Percentiles rank a stretch among this genome's conserved stretches.
These are phyloP conservation scores for Australoheros scitulus DNA, from an alignment of 2,113 vertebrate genomes.

Conservation along the genomic window DNA sequence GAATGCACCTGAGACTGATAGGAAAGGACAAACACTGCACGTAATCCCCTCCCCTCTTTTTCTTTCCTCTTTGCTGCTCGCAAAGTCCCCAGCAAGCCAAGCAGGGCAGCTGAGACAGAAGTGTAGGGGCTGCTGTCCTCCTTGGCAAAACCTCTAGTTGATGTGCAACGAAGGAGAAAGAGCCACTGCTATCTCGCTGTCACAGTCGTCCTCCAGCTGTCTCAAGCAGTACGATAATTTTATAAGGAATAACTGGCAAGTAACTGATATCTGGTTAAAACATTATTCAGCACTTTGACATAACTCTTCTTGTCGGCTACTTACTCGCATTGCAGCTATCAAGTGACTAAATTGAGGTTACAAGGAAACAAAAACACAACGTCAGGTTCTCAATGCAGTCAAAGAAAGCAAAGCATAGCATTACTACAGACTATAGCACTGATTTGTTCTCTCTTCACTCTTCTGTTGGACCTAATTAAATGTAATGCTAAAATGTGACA, in stretches of 20 bases:
- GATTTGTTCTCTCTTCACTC: neutral
- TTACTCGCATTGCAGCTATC: neutral
- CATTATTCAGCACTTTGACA: neutral
- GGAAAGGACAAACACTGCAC: conserved; percentile 36
- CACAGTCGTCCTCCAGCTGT: conserved; percentile 30
- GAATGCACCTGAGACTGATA: conserved; percentile 37
- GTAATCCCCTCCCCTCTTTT: conserved; percentile 12
- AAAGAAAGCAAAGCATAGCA: neutral
- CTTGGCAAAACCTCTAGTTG: conserved; percentile 9
- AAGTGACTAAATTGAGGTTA: neutral
- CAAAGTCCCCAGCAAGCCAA: conserved; percentile 13
- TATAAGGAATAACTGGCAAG: neutral
- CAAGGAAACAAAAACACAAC: neutral
- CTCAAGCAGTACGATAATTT: neutral
- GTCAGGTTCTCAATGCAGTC: neutral
- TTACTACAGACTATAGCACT: neutral
- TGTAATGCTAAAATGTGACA: neutral
- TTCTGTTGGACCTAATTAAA: neutral
- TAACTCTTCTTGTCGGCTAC: neutral
- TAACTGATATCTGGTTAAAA: conserved; percentile 13
- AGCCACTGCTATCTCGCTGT: conserved; percentile 23
- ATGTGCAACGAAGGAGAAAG: conserved; percentile 17
- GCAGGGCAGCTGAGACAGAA: conserved; percentile 14
- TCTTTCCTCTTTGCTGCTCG: neutral
- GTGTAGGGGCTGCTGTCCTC: conserved; percentile 2